A percentile compares a stretch with the other conserved stretches of the same genome.
These are phyloP conservation scores for Lota lota DNA, from an alignment of 2,113 vertebrate genomes.

Conservation along the genomic window DNA sequence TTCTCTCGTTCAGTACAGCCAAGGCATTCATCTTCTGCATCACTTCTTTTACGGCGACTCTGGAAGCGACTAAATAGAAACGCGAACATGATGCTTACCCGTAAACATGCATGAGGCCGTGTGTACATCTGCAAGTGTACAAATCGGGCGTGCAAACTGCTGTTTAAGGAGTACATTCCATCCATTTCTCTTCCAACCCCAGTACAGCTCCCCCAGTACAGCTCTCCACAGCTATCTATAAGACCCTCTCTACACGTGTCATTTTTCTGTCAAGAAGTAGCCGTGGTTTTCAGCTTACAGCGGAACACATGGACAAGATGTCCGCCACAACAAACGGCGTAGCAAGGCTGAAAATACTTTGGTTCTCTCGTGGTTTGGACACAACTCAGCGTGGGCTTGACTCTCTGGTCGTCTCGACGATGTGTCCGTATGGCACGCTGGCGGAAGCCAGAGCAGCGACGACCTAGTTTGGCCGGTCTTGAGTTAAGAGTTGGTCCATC, in stretches of 20 bases:
- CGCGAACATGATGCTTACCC: too few species aligned
- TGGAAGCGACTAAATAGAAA: too few species aligned
- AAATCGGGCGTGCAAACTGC: too few species aligned
- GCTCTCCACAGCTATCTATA: not conserved
- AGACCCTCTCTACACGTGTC: conserved; percentile 4
- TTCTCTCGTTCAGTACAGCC: too few species aligned
- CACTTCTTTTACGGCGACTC: too few species aligned
- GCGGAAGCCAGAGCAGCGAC: conserved; percentile 19
- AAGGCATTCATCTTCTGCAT: too few species aligned
- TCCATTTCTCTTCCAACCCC: too few species aligned
- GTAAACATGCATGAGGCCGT: too few species aligned
- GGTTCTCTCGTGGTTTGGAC: not conserved
- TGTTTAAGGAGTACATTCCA: too few species aligned
- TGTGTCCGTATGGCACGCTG: conserved; percentile 5
- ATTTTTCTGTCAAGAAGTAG: conserved; percentile 20
- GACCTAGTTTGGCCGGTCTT: conserved; percentile 27
- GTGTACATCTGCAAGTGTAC: too few species aligned
- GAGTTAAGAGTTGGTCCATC: not conserved
- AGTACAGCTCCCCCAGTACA: too few species aligned
- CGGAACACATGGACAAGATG: conserved; percentile 32
- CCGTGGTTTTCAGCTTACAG: conserved; percentile 19
- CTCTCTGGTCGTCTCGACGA: not conserved
- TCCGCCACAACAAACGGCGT: not conserved
- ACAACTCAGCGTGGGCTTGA: not conserved
- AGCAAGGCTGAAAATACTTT: too few species aligned